Conservation (phyloP, 2,797 vertebrate genomes). For the Chelidonichthys spinosus region DNA sequence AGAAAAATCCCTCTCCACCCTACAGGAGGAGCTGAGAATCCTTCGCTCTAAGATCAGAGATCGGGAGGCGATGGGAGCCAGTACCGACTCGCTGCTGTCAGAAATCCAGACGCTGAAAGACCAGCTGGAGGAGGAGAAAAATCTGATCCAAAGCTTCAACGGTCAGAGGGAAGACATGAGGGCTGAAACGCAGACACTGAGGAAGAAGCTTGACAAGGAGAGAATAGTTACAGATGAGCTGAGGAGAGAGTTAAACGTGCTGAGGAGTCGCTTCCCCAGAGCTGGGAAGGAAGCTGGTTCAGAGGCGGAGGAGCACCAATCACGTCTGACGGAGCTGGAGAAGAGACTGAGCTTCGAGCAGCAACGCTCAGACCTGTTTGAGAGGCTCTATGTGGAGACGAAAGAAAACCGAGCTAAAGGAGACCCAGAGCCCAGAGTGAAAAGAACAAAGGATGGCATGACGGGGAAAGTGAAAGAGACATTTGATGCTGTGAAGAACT, state of each 20-base stretch:
- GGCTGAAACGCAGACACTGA: slow-evolving; percentile 87
- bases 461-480: slow-evolving; percentile 94
- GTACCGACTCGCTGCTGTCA: slow-evolving; percentile 80
- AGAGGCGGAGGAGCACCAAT: slow-evolving; percentile 83
- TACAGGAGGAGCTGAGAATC: slow-evolving; percentile 89
- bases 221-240: slow-evolving; percentile 82
- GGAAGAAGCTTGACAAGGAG: slow-evolving; percentile 88
- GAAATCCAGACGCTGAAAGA: slow-evolving; percentile 92
- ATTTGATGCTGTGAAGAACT: slow-evolving; percentile 97
- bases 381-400: slow-evolving; percentile 94
- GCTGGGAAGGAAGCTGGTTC: slow-evolving; percentile 52
- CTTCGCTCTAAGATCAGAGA: slow-evolving; percentile 87
- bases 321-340: slow-evolving; percentile 89
- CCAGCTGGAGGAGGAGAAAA: slow-evolving; percentile 89
- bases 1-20: slow-evolving; percentile 85
- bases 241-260: slow-evolving; percentile 83
- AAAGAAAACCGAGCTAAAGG: slow-evolving; percentile 89
- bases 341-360: slow-evolving; percentile 93
- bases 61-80: slow-evolving; percentile 85
- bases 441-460: slow-evolving; percentile 87
- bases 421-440: slow-evolving; percentile 82
- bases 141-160: slow-evolving; percentile 82
- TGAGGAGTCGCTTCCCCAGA: slow-evolving; percentile 74
- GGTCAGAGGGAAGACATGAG: slow-evolving; percentile 86
- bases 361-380: slow-evolving; percentile 97